These are phyloP conservation scores for Megalopta genalis DNA, from an alignment of 1,140 invertebrate species.

Conservation along the genomic window DNA sequence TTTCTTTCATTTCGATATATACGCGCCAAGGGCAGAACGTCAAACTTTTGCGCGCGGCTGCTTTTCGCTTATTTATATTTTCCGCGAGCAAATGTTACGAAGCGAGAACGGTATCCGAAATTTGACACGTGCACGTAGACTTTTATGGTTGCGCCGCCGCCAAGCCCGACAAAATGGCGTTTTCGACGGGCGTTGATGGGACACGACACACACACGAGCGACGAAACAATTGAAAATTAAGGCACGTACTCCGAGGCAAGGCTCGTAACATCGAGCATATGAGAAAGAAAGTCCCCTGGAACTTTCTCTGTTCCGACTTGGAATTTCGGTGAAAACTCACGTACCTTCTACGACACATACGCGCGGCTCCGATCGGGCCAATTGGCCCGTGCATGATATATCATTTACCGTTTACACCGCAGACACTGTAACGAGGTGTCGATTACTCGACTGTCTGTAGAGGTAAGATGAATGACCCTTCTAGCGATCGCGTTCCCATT, in stretches of 20 bases:
- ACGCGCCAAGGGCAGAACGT: no score
- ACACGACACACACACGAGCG: background rate
- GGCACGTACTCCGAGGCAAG: conserved; percentile 43
- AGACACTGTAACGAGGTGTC: background rate
- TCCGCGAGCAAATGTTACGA: no score
- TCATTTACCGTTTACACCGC: background rate
- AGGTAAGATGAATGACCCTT: no score
- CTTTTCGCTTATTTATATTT: no score
- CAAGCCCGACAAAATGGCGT: background rate
- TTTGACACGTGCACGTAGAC: no score
- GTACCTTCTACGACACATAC: background rate
- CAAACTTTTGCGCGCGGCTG: no score
- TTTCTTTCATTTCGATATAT: no score
- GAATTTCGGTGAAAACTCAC: conserved; percentile 57
- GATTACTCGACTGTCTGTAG: background rate
- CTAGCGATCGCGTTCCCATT: no score
- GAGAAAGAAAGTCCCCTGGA: conserved; percentile 48
- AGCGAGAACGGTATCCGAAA: no score
- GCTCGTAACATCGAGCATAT: conserved; percentile 39
- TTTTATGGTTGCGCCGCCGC: no score
- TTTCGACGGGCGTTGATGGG: conserved; percentile 2
- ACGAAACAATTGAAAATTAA: conserved; percentile 55
- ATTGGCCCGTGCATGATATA: background rate
- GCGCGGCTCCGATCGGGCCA: background rate
- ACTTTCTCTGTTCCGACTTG: conserved; percentile 54